Evolutionary conservation across 2,888 invertebrate genomes (phyloP).

Genomic region (Nomada fabriciana): DNA sequence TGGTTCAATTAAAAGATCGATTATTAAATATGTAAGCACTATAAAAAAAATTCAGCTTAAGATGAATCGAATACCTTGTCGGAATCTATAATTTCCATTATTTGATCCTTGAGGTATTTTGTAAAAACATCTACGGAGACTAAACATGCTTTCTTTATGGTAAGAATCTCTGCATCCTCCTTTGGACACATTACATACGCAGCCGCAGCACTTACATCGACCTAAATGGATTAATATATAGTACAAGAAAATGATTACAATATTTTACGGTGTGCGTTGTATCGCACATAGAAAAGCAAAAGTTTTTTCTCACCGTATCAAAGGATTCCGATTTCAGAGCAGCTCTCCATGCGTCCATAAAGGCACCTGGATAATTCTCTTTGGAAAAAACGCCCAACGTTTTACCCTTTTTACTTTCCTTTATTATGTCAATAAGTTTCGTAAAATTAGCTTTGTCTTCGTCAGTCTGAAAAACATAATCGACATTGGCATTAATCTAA

Average conservation of each 20-base stretch:
- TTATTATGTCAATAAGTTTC: slow-evolving; percentile 91
- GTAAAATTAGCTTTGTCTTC: slow-evolving; percentile 94
- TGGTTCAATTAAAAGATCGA: not conserved
- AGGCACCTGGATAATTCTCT: slow-evolving; percentile 97
- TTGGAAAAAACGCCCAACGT: slow-evolving; percentile 95
- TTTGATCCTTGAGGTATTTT: slow-evolving; percentile 98
- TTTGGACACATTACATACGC: slow-evolving; percentile 97
- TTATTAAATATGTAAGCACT: not conserved
- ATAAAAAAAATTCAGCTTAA: not conserved
- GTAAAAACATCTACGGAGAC: slow-evolving; percentile 98
- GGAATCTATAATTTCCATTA: slow-evolving; percentile 99
- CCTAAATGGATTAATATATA: slow-evolving; percentile 73
- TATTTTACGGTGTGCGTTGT: not conserved
- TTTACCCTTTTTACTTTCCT: slow-evolving; percentile 95
- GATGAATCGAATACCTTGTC: slow-evolving; percentile 89
- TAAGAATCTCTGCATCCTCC: slow-evolving; percentile 95
- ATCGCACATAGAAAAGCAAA: not conserved
- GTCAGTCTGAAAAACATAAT: slow-evolving; percentile 87
- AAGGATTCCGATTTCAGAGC: slow-evolving; percentile 91
- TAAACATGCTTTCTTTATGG: slow-evolving; percentile 96
- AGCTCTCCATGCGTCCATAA: slow-evolving; percentile 96
- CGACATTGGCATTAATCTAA: not conserved
- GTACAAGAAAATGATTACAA: not conserved
- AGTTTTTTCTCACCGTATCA: slow-evolving; percentile 87
- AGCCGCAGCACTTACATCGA: slow-evolving; percentile 93